Percentiles rank a stretch among this genome's conserved stretches.
These are phyloP conservation scores for Acrossocheilus wenchowensis DNA, from an alignment of 2,797 vertebrate genomes.

Conservation along the genomic window DNA sequence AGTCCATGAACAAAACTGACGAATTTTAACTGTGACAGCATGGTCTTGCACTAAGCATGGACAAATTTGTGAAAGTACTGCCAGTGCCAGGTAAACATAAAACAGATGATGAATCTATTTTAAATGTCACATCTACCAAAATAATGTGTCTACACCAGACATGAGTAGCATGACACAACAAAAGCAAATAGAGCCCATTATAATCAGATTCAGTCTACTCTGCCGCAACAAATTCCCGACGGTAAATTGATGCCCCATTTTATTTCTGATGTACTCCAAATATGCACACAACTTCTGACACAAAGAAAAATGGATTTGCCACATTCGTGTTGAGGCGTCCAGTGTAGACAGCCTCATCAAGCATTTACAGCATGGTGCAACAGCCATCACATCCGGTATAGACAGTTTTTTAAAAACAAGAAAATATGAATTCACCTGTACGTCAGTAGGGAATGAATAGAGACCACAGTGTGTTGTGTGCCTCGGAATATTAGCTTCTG, in stretches of 20 bases:
- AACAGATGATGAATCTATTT: neutral
- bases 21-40: no score
- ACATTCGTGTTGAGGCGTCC: neutral
- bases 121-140: neutral
- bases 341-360: neutral
- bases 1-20: no score
- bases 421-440: no score
- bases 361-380: neutral
- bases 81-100: neutral
- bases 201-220: neutral
- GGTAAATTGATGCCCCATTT: neutral
- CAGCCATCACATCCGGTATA: neutral
- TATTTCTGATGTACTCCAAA: neutral
- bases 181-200: neutral
- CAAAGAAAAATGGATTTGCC: neutral
- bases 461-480: no score
- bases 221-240: neutral
- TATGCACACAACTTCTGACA: neutral
- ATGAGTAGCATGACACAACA: fast-evolving
- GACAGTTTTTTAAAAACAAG: no score
- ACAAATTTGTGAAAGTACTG: neutral
- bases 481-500: no score
- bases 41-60: neutral
- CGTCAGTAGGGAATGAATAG: no score
- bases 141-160: neutral